Evolutionary conservation across 1,140 invertebrate genomes (phyloP), one percentile per base, ranked within the genome.

Genomic region (Drosophila nannoptera): DNA sequence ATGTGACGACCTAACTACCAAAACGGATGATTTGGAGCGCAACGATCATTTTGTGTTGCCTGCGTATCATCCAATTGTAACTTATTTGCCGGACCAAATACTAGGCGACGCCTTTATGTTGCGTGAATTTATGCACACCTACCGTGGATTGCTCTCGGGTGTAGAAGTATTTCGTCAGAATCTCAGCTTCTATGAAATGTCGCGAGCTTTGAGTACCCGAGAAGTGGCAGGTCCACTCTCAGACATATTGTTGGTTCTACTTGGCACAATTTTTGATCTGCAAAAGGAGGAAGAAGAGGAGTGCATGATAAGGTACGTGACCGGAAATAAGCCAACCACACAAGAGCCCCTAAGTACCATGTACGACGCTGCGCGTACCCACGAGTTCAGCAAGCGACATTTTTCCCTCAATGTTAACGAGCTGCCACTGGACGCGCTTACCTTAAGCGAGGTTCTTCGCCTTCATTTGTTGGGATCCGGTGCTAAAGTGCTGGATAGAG

Each of bases 261-360:
- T 99, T 1, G 92, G 92, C 7, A 93, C 95, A 11, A 93, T 98
- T 65, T 98, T 98, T 86, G 93, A 93, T 60, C 91, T 96, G 72
- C 96, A 97, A 91, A 94, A 96, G 68, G 94, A 96, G 69, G 97
- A 98, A 88, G 95, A 95, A n/a, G 94, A 95, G 63, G 95, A 96
- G 77, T 93, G 90, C 64, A 77, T 74, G 35, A 87, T 86, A 0
- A n/a, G 45, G 0, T 89, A 89, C 60, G 0, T 43, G 9, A 49
- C 33, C 1, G 16, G 64, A 6, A 43, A 32, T 7, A 4, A 45
- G n/a, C 31, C 33, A 16, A 7, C n/a, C 4, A 22, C 40, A 8
- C 32, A 35, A 1, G 73, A 88, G 54, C 77, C 81, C 7, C 67
- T 50, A 4, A 35, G 53, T 5, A 83, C 66, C 43, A 88, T 89